Conservation (phyloP, 2,797 vertebrate species). For the Brachyrhaphis roseni region DNA sequence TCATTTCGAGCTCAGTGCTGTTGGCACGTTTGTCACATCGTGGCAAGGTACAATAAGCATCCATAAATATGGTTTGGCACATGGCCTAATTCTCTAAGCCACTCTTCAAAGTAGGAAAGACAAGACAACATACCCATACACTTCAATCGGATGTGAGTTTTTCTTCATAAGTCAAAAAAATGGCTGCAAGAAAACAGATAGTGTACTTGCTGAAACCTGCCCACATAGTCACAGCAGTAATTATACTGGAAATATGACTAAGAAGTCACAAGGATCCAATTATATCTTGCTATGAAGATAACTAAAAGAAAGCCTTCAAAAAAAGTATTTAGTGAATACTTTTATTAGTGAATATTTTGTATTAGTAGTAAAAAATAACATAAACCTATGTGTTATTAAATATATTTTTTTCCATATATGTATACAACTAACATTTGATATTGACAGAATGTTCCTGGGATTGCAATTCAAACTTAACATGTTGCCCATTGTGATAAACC, state of each 20-base stretch:
- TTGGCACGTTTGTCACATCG: neutral
- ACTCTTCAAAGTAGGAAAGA: neutral
- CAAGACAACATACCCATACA: neutral
- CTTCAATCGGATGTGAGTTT: neutral
- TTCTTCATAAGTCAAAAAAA: neutral
- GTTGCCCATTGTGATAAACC: neutral
- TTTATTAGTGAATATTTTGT: neutral
- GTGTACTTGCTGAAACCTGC: neutral
- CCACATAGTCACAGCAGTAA: neutral
- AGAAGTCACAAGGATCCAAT: neutral
- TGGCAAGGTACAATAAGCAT: neutral
- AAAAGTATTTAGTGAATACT: neutral
- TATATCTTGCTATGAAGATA: neutral
- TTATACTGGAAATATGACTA: neutral
- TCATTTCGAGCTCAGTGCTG: neutral
- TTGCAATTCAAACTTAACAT: neutral
- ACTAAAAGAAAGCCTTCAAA: neutral
- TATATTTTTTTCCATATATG: neutral
- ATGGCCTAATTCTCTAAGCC: neutral
- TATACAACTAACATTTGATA: neutral
- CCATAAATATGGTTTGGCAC: neutral
- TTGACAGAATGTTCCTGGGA: neutral
- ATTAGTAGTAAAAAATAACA: neutral
- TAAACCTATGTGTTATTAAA: neutral
- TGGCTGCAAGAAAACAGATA: neutral